Base-by-base conservation (phyloP, 2,113 vertebrate species). In the Laticauda laticaudata region DNA sequence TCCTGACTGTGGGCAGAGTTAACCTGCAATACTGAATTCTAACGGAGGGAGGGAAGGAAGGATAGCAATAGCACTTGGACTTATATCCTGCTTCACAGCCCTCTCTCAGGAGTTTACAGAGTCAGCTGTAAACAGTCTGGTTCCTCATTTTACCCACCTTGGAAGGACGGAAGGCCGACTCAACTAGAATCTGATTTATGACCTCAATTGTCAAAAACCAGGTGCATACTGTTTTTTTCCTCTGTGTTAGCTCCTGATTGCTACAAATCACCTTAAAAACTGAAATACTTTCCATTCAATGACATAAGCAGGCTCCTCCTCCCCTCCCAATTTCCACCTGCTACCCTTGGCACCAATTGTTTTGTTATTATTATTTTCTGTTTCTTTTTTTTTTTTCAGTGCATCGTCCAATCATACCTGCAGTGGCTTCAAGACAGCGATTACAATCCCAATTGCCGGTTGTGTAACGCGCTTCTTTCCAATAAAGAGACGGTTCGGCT, bases 391-490 rank as follows among this genome's bases (percentile, higher is more conserved):
- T 24, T 9, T 56, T 5, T 11, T 0, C 95, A 99, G 99, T 99
- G 99, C 95, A 98, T 99, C 29, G 98, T 99, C 56, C 98, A 99
- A 95, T 99, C 99, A 2, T 99, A 99, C 95, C 97, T 99, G 86
- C 98, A 99, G 87, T 99, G 99, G 99, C 98, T 99, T 51, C 99
- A 99, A 95, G 99, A 99, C 96, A 99, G 98, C 1, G 98, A 99
- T 93, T 99, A 99, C 97, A 99, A 98, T 94, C 98, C 99, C 24
- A 98, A 98, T 95, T 99, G 99, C 93, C 95, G 95, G 26, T 97
- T 99, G 48, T 99, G 99, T 94, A 98, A 96, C 86, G 97, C 92
- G 29, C 98, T 97, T 0, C 96, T 99, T 61, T 95, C 95, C 90
- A 92, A 97, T 26, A 98, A 98, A 92, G 98, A 99, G 94, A 99